phyloP scores from a whole-genome alignment of 1,140 invertebrate species.

The Neocloeon triangulifer region DNA sequence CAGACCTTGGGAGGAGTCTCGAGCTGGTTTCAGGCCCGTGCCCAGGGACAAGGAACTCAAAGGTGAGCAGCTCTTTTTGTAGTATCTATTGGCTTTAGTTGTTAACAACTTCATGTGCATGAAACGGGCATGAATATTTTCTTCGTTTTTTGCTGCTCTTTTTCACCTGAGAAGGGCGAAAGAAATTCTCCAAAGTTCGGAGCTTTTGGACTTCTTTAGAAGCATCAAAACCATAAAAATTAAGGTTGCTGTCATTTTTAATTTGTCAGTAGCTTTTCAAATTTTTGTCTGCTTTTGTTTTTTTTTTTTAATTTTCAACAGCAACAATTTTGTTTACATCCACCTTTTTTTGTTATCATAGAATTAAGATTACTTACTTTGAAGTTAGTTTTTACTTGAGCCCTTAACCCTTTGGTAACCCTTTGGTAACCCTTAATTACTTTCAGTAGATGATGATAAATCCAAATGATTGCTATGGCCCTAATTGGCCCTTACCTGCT shows the following conservation, averaged over 20 bases:
- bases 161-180: slow-evolving; percentile 22
- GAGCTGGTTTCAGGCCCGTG: slow-evolving; percentile 5
- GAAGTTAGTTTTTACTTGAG: too few species aligned
- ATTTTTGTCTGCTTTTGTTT: too few species aligned
- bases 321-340: background rate
- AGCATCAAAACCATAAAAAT: too few species aligned
- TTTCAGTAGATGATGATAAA: background rate
- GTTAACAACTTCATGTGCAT: too few species aligned
- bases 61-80: slow-evolving; percentile 9
- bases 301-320: background rate
- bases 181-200: slow-evolving; percentile 22
- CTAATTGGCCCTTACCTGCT: too few species aligned
- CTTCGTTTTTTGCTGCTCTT: slow-evolving; percentile 10
- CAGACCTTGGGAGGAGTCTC: slow-evolving; percentile 7
- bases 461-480: background rate
- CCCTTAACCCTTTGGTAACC: too few species aligned
- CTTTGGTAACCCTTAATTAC: background rate
- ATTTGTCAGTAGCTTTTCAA: too few species aligned
- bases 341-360: background rate
- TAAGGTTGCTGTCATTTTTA: too few species aligned
- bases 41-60: slow-evolving; percentile 3
- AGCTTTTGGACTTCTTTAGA: slow-evolving; percentile 26
- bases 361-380: too few species aligned
- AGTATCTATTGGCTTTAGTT: slow-evolving; percentile 6
- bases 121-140: background rate